Evolutionary conservation across 2,797 vertebrate species (phyloP).

Genomic region (Sebastes jordani): DNA sequence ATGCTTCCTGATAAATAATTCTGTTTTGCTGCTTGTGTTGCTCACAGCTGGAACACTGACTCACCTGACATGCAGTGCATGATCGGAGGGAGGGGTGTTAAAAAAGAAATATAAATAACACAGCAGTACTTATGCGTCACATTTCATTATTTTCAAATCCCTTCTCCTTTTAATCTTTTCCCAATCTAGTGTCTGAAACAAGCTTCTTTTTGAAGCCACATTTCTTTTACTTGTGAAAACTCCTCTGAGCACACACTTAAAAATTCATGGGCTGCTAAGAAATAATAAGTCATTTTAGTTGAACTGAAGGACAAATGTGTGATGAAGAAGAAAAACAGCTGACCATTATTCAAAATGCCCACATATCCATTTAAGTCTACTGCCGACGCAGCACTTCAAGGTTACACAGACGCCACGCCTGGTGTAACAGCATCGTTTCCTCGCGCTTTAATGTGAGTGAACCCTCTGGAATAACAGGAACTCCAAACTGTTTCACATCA

Average conservation of each 20-base stretch:
- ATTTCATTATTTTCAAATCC: not conserved
- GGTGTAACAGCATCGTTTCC: not conserved
- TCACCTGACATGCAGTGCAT: not conserved
- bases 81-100: not conserved
- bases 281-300: not conserved
- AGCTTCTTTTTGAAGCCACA: not conserved
- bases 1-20: not conserved
- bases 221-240: not conserved
- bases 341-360: not conserved
- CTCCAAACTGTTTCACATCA: slow-evolving; percentile 16
- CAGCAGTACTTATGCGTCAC: not conserved
- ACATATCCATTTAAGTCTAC: not conserved
- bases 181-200: not conserved
- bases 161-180: not conserved
- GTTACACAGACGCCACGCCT: not conserved
- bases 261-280: not conserved
- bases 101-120: not conserved
- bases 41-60: not conserved
- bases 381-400: not conserved
- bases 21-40: not conserved
- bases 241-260: not conserved
- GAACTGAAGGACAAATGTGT: not conserved
- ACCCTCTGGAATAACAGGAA: slow-evolving; percentile 11
- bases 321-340: not conserved
- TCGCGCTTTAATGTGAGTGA: not conserved